These are phyloP conservation scores for Tragelaphus buxtoni DNA, from an alignment of 2,113 vertebrate species.

Conservation along the genomic window DNA sequence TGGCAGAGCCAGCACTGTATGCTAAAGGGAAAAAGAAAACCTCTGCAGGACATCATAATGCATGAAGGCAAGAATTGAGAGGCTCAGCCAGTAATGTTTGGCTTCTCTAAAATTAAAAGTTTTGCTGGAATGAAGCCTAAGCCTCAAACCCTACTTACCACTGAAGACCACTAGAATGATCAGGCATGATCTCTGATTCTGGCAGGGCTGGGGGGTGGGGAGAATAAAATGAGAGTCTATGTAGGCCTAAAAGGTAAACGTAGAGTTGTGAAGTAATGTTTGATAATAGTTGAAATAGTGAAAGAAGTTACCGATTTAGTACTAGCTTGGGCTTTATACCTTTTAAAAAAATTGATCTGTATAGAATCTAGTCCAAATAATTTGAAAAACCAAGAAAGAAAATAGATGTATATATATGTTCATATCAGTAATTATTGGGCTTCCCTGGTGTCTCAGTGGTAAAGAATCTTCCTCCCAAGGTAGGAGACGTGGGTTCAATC, in stretches of 20 bases:
- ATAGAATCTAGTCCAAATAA: neutral
- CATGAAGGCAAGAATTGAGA: neutral
- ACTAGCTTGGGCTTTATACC: neutral
- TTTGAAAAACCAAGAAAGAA: conserved; percentile 22
- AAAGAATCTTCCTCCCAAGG: neutral
- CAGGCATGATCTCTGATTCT: neutral
- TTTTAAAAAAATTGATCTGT: neutral
- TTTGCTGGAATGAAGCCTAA: neutral
- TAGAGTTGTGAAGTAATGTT: neutral
- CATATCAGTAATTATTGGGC: neutral
- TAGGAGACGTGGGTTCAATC: neutral
- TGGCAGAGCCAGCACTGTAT: neutral
- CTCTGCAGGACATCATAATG: neutral
- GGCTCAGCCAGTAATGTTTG: neutral
- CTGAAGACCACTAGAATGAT: neutral
- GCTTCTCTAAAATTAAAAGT: neutral
- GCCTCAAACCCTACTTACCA: neutral
- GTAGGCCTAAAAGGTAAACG: neutral
- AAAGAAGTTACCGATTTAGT: conserved; percentile 5
- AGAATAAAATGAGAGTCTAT: neutral
- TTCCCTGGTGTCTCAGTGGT: neutral
- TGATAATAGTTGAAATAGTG: neutral
- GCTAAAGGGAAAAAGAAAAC: neutral
- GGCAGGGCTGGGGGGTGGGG: fast-evolving
- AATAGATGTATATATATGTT: neutral